Conservation (phyloP, 2,888 invertebrate species). For the Cheilosia urbana region DNA sequence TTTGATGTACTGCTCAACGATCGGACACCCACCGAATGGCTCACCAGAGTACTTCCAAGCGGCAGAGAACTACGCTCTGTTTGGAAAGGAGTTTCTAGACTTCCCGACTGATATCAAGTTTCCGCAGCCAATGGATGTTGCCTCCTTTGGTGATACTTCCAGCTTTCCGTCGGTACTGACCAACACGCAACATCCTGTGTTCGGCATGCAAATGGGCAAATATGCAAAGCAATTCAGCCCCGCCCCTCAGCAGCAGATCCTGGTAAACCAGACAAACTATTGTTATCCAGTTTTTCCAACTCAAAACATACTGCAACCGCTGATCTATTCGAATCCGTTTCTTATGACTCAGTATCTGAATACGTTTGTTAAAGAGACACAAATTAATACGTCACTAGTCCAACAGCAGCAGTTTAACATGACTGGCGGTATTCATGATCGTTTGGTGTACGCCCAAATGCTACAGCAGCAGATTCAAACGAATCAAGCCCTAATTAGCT, state of each 20-base stretch:
- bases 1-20: constrained; percentile 78
- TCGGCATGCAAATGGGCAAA: constrained; percentile 31
- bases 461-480: constrained; percentile 76
- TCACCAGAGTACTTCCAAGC: constrained; percentile 79
- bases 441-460: constrained; percentile 77
- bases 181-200: constrained; percentile 10
- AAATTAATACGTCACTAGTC: constrained; percentile 54
- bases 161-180: neutral
- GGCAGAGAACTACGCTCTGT: constrained; percentile 81
- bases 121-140: constrained; percentile 26
- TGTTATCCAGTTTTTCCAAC: constrained; percentile 50
- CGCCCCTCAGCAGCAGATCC: constrained; percentile 43
- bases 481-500: constrained; percentile 35
- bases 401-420: constrained; percentile 67
- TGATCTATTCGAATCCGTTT: constrained; percentile 78
- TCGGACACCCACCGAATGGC: constrained; percentile 78
- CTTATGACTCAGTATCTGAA: constrained; percentile 77
- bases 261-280: constrained; percentile 58
- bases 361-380: constrained; percentile 77
- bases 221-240: constrained; percentile 18
- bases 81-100: constrained; percentile 78
- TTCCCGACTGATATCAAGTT: constrained; percentile 76
- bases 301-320: constrained; percentile 71
- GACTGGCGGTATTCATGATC: constrained; percentile 76
- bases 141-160: constrained; percentile 27